phyloP scores from a whole-genome alignment of 2,797 vertebrate genomes.

The Sylvia borin region DNA sequence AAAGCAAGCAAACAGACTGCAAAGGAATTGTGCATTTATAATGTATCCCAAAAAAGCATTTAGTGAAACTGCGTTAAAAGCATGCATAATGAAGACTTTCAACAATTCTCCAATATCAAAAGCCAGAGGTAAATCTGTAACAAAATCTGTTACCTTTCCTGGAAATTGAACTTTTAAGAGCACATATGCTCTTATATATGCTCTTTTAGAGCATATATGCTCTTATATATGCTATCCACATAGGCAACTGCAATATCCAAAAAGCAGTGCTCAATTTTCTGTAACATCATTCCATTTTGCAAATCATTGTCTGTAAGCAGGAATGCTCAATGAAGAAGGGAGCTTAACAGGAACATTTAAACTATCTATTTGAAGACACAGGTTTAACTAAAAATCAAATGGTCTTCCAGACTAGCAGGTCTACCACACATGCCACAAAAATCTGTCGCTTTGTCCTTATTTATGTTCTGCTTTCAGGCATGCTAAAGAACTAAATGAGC shows the following conservation, averaged over 20 bases:
- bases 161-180: neutral
- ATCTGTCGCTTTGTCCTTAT: neutral
- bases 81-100: neutral
- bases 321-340: neutral
- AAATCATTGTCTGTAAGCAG: neutral
- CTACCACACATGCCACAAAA: neutral
- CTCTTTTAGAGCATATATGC: neutral
- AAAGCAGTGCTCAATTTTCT: neutral
- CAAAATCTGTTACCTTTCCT: neutral
- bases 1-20: neutral
- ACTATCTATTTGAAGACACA: neutral
- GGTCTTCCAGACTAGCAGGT: neutral
- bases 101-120: neutral
- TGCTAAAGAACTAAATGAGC: neutral
- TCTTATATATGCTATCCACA: neutral
- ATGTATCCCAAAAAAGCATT: neutral
- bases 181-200: neutral
- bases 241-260: neutral
- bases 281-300: neutral
- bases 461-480: neutral
- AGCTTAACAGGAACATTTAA: neutral
- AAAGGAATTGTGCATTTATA: neutral
- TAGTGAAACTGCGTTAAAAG: neutral
- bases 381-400: constrained; percentile 2
- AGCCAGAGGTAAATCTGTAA: neutral